Evolutionary conservation across 1,140 invertebrate genomes (phyloP).

Genomic region (Ooceraea biroi): DNA sequence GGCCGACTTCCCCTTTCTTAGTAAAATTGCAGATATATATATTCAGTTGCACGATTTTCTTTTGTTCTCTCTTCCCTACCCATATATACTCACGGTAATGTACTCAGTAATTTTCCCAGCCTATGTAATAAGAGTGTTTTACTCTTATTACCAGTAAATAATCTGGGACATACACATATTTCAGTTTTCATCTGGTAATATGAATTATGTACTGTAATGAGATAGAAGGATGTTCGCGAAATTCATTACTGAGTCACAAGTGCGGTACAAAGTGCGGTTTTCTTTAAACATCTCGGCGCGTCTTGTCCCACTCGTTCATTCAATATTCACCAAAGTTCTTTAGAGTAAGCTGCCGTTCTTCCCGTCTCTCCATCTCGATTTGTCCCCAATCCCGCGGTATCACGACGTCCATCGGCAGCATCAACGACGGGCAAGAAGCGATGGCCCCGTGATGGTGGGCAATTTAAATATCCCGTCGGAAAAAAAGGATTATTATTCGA

Average conservation of each 20-base stretch:
- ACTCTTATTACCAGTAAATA: constrained; percentile 50
- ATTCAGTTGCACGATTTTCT: constrained; percentile 46
- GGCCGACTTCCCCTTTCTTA: background rate
- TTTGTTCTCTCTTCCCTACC: background rate
- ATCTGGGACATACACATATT: constrained; percentile 18
- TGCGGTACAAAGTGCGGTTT: constrained; percentile 26
- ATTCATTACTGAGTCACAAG: constrained; percentile 52
- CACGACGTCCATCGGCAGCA: constrained; percentile 56
- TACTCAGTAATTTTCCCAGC: constrained; percentile 22
- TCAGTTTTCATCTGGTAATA: constrained; percentile 10
- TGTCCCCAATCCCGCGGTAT: constrained; percentile 64
- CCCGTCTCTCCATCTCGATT: constrained; percentile 62
- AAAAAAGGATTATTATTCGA: constrained; percentile 77
- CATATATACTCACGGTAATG: constrained; percentile 27
- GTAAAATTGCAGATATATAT: constrained; percentile 50
- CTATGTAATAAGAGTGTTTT: constrained; percentile 16
- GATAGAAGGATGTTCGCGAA: constrained; percentile 30
- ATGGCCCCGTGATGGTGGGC: constrained; percentile 64
- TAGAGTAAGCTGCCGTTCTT: constrained; percentile 50
- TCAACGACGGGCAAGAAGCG: constrained; percentile 67
- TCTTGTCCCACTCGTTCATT: constrained; percentile 59
- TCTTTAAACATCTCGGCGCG: constrained; percentile 56
- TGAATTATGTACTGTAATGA: constrained; percentile 52
- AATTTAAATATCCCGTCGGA: constrained; percentile 76
- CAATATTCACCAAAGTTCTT: constrained; percentile 76